Evolutionary conservation across 2,888 invertebrate genomes (phyloP), one percentile per base, ranked within the genome.

Genomic region (Plebejus melissa): DNA sequence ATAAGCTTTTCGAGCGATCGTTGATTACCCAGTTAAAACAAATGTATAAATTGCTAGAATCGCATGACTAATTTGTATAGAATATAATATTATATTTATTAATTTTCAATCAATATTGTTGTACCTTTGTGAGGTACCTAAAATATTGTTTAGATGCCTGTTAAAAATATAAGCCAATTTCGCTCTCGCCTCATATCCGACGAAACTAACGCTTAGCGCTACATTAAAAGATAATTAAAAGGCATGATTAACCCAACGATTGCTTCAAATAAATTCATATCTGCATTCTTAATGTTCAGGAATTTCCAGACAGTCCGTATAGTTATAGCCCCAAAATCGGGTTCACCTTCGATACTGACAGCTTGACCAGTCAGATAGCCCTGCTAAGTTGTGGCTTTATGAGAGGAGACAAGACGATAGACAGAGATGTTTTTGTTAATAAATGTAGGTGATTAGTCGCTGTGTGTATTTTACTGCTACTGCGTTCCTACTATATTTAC

Each of bases 311-410:
- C 80, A 82, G 82, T 85, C 83, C 86, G 81, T 83, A 83, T 82
- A 84, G 87, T 86, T 91, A 87, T 86, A 87, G 85, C 86, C 88
- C 91, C 80, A 93, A 91, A 90, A 80, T 92, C 82, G 93, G 93
- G 84, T 90, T 89, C 82, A 82, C 84, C 83, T 80, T 90, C 82
- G 83, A 86, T 86, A 88, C 81, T 80, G 84, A 87, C 22, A n/a
- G 70, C 76, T 81, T 82, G 82, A 84, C 85, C 80, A 77, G 80
- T 79, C 78, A 80, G 77, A 80, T 83, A 80, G 80, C 83, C 77
- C 78, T 80, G 81, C 84, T 88, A 82, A 82, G 75, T 83, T 91
- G 92, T 88, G 82, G 80, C 77, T 88, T 86, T 88, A 81, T 79
- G 80, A 85, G 82, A 82, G 82, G 82, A 82, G 84, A 83, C 81